Percentiles rank a stretch among this genome's conserved stretches.
Evolutionary conservation across 1,140 invertebrate genomes (phyloP).

Genomic region (Sarcophaga bullata): DNA sequence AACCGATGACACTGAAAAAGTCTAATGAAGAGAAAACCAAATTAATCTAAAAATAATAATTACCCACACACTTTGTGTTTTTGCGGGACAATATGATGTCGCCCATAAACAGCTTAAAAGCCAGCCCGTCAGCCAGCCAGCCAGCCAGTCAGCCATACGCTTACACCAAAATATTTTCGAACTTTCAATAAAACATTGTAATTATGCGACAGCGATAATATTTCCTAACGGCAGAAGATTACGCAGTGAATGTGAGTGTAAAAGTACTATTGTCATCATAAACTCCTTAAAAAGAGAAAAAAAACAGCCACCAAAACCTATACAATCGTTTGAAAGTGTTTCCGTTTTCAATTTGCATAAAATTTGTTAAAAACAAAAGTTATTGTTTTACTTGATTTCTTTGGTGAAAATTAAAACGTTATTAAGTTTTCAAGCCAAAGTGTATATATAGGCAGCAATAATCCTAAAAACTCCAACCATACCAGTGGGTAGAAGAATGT

Average conservation of each 20-base stretch:
- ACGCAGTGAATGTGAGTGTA: background rate
- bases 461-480: background rate
- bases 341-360: slow-evolving; percentile 64
- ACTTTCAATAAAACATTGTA: background rate
- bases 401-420: slow-evolving; percentile 49
- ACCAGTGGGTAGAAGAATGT: background rate
- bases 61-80: background rate
- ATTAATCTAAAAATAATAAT: slow-evolving; percentile 25
- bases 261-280: slow-evolving; percentile 22
- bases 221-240: background rate
- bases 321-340: slow-evolving; percentile 59
- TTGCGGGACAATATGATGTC: background rate
- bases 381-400: slow-evolving; percentile 18
- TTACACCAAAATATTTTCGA: background rate
- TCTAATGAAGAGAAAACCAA: slow-evolving; percentile 14
- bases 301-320: background rate
- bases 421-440: slow-evolving; percentile 51
- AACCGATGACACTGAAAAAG: background rate
- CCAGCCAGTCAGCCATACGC: background rate
- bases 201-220: background rate
- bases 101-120: background rate
- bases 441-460: background rate
- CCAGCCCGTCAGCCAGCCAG: background rate
- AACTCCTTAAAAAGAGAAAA: background rate
- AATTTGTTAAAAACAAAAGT: slow-evolving; percentile 51